Conservation (phyloP, 2,113 vertebrate species). For the Dolichallabes microphthalmus region DNA sequence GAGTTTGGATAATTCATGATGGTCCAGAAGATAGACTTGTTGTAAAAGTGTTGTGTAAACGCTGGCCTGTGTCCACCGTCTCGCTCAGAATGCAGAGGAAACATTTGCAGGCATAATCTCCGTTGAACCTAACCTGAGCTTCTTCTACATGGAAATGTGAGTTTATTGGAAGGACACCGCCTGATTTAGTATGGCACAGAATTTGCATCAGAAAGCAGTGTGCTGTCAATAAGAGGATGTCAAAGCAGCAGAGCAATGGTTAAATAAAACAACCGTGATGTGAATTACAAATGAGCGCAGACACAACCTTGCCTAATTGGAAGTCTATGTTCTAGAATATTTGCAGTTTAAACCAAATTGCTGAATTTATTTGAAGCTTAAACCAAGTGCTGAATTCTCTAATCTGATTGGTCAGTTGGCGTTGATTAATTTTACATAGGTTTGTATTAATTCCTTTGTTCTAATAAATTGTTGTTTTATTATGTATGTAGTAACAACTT, state of each 20-base stretch:
- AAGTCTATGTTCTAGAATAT: too few relatives aligned
- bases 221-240: not conserved
- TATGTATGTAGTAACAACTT: not conserved
- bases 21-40: slow-evolving; percentile 23
- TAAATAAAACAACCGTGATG: slow-evolving; percentile 23
- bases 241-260: not conserved
- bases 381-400: too few relatives aligned
- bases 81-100: slow-evolving; percentile 19
- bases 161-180: slow-evolving; percentile 62
- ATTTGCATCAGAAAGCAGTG: slow-evolving; percentile 64
- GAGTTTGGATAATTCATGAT: slow-evolving; percentile 47
- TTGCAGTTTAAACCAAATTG: too few relatives aligned
- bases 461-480: not conserved
- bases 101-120: slow-evolving; percentile 53
- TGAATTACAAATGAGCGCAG: slow-evolving; percentile 27
- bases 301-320: not conserved
- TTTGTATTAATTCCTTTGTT: not conserved
- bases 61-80: slow-evolving; percentile 17
- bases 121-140: slow-evolving; percentile 54
- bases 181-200: slow-evolving; percentile 54
- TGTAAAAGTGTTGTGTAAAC: slow-evolving; percentile 32
- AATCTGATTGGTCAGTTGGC: not conserved
- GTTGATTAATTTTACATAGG: not conserved
- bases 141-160: slow-evolving; percentile 66
- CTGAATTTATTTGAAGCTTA: not conserved